Conservation (phyloP, 2,888 invertebrate genomes). For the Selenia dentaria region DNA sequence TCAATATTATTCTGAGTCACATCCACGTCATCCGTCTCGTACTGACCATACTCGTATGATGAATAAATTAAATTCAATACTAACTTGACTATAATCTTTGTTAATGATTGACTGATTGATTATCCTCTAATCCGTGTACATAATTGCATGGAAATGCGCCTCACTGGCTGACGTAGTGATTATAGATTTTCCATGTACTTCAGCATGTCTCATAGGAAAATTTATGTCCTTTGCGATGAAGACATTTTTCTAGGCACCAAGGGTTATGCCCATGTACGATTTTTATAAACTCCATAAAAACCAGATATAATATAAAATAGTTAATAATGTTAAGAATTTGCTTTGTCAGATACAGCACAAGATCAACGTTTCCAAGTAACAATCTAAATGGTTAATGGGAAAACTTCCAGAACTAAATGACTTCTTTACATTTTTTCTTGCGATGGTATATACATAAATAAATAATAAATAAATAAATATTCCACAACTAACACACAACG, state of each 20-base stretch:
- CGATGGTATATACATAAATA: no score
- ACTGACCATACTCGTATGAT: slow-evolving; percentile 10
- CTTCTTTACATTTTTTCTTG: no score
- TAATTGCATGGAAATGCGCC: slow-evolving; percentile 3
- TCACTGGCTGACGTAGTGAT: slow-evolving; percentile 9
- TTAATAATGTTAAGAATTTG: not conserved
- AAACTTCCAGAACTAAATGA: no score
- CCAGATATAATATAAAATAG: not conserved
- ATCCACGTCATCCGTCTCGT: no score
- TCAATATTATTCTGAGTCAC: no score
- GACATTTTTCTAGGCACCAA: slow-evolving; percentile 1
- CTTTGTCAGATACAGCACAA: not conserved
- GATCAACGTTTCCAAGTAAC: no score
- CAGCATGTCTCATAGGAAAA: slow-evolving; percentile 9
- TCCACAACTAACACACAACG: no score
- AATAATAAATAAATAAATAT: no score
- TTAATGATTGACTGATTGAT: not conserved
- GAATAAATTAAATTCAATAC: slow-evolving; percentile 3
- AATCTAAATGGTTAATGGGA: no score
- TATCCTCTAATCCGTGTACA: not conserved
- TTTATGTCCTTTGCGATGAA: not conserved
- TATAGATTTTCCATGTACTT: not conserved
- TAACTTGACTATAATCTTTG: slow-evolving; percentile 1
- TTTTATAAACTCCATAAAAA: not conserved
- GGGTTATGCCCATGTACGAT: not conserved